These are phyloP conservation scores for Chaetodon auriga DNA, from an alignment of 2,113 vertebrate genomes.

Conservation along the genomic window DNA sequence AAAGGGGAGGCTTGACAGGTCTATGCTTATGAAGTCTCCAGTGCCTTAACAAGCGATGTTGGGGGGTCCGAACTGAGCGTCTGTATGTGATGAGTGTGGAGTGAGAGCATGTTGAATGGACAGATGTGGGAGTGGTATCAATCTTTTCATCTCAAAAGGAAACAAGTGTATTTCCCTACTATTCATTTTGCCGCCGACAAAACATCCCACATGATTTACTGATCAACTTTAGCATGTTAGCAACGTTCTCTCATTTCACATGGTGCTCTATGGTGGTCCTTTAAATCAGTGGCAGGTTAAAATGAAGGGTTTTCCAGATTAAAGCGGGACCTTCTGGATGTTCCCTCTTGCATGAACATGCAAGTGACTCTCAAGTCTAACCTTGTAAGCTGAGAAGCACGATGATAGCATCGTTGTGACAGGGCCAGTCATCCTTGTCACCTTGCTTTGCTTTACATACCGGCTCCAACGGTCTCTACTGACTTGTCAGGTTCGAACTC, in stretches of 20 bases:
- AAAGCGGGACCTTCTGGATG: slow-evolving; percentile 5
- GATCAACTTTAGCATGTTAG: background rate
- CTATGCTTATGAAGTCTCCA: no score
- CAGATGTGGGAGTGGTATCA: background rate
- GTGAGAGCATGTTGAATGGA: background rate
- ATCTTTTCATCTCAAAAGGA: background rate
- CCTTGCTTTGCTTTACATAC: slow-evolving; percentile 49
- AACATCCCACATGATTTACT: background rate
- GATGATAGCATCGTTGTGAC: slow-evolving; percentile 42
- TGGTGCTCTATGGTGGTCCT: background rate
- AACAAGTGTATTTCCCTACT: background rate
- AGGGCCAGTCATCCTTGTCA: slow-evolving; percentile 49
- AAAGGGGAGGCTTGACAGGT: no score
- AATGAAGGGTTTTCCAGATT: background rate
- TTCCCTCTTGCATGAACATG: slow-evolving; percentile 30
- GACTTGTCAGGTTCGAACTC: slow-evolving; percentile 48
- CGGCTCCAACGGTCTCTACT: slow-evolving; percentile 4
- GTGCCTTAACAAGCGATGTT: no score
- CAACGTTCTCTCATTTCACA: background rate
- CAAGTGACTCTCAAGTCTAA: slow-evolving; percentile 33
- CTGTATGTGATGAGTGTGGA: no score
- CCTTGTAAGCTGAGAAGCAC: slow-evolving; percentile 26
- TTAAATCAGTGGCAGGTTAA: background rate
- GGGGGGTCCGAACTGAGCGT: no score
- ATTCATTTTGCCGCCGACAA: background rate